Percentiles rank a stretch among this genome's conserved stretches.
These are phyloP conservation scores for Tortricodes alternella DNA, from an alignment of 2,888 invertebrate genomes.

Conservation along the genomic window DNA sequence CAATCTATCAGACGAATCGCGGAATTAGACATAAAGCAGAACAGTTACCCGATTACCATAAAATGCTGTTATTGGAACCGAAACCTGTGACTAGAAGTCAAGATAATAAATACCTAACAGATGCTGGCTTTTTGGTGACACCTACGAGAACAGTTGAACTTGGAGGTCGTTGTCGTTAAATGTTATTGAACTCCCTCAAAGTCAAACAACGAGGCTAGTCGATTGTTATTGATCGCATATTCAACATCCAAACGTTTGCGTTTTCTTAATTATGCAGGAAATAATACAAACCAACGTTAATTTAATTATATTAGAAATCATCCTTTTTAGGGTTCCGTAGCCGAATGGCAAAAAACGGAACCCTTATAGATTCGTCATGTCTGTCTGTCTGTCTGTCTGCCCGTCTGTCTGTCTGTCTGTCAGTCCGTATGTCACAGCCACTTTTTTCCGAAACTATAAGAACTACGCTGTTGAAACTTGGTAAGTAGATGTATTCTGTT, in stretches of 20 bases:
- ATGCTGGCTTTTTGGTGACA: conserved; percentile 22
- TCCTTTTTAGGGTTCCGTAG: no score
- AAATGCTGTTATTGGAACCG: conserved; percentile 18
- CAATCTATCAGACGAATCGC: conserved; percentile 10
- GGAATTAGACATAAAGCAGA: conserved; percentile 7
- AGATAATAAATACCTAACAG: conserved; percentile 19
- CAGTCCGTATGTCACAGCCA: no score
- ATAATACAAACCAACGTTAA: conserved; percentile 2
- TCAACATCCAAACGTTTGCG: conserved; percentile 8
- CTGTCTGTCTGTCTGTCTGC: no score
- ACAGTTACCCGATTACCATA: conserved; percentile 27
- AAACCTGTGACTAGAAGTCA: conserved; percentile 23
- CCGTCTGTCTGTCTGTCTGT: no score
- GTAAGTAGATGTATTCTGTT: no score
- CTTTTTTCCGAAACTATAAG: no score
- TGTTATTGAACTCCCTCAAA: conserved; percentile 31
- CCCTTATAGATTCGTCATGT: no score
- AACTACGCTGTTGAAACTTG: no score
- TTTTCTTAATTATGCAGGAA: conserved; percentile 15
- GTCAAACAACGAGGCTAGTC: conserved; percentile 26
- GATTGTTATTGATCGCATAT: conserved; percentile 22
- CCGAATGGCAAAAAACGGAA: no score
- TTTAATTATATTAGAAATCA: no score
- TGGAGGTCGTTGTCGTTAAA: conserved; percentile 30
- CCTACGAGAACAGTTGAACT: conserved; percentile 22